Base-by-base conservation (phyloP, 2,888 invertebrate species). In the Drosophila tripunctata region DNA sequence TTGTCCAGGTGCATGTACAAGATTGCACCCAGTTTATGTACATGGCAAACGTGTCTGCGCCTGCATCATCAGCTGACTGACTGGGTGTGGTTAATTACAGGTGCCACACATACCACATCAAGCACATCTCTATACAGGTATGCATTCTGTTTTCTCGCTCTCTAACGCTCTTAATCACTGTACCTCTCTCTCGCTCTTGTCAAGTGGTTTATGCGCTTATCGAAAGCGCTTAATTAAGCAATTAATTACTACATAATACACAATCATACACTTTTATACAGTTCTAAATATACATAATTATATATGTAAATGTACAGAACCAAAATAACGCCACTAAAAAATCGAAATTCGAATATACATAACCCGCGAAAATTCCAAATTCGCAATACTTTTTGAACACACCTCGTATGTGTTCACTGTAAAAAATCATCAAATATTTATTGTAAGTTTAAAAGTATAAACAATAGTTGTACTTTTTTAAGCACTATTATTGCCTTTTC, bases 21-120 rank as follows among this genome's bases (percentile, higher is more conserved):
- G 80, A 76, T 76, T 79, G 67, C 78, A 61, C 38, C 40, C 75
- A 60, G 65, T 50, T 62, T 75, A 33, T 76, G 58, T 75, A 56
- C 58, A 65, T 51, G 65, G 38, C 44, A 55, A 56, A 65, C 33
- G 54, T 61, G 75, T 54, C 36, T 54, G 48, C 19, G 41, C 12
- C 31, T 38, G 17, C 54, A 43, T 50, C 45, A 12, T 17, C 10
- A n/a, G n/a, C n/a, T 27, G 2, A 27, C 19, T 45, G 41, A n/a
- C 19, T 40, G 45, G 35, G 50, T 40, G 54, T 58, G 65, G 50
- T 70, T 70, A 75, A 71, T 71, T 52, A 65, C 72, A 72, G 58
- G 66, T 58, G 54, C 60, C 47, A 19, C 47, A 19, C 38, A 41
- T 27, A 40, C 38, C 17, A n/a, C 48, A 43, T 12, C n/a, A 40